Conservation (phyloP, 2,888 invertebrate genomes). For the Cryptus armator region DNA sequence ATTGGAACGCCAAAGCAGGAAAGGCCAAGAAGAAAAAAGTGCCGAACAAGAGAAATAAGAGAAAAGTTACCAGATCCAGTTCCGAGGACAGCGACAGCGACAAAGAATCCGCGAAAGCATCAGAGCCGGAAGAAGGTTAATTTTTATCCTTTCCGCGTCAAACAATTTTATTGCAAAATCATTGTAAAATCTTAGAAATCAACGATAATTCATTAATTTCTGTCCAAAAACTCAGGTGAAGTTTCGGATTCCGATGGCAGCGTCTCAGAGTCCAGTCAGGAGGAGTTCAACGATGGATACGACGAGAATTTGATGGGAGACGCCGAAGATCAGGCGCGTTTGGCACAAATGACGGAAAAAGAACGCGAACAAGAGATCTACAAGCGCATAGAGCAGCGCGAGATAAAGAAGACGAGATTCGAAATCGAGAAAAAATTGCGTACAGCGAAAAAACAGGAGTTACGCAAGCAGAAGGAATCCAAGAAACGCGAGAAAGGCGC, state of each 20-base stretch:
- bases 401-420: conserved; percentile 97
- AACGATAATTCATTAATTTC: conserved; percentile 43
- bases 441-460: conserved; percentile 92
- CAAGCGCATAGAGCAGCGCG: conserved; percentile 97
- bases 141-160: conserved; percentile 19
- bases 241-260: conserved; percentile 90
- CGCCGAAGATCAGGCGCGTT: conserved; percentile 95
- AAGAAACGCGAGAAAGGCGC: conserved; percentile 83
- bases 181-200: background rate
- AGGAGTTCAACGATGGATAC: conserved; percentile 98
- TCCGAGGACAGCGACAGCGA: conserved; percentile 84
- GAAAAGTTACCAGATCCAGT: conserved; percentile 85
- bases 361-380: conserved; percentile 99
- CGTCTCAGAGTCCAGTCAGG: conserved; percentile 90
- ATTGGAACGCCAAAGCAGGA: conserved; percentile 85
- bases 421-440: conserved; percentile 98
- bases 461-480: conserved; percentile 86
- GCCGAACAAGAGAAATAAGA: conserved; percentile 83
- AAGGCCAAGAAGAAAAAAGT: conserved; percentile 84
- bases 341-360: conserved; percentile 97
- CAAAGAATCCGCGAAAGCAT: conserved; percentile 86
- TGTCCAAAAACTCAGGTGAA: conserved; percentile 87
- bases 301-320: conserved; percentile 99
- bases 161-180: conserved; percentile 10
- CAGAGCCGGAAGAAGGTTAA: conserved; percentile 93